Evolutionary conservation across 2,888 invertebrate species (phyloP).

Genomic region (Leptinotarsa haldemani): DNA sequence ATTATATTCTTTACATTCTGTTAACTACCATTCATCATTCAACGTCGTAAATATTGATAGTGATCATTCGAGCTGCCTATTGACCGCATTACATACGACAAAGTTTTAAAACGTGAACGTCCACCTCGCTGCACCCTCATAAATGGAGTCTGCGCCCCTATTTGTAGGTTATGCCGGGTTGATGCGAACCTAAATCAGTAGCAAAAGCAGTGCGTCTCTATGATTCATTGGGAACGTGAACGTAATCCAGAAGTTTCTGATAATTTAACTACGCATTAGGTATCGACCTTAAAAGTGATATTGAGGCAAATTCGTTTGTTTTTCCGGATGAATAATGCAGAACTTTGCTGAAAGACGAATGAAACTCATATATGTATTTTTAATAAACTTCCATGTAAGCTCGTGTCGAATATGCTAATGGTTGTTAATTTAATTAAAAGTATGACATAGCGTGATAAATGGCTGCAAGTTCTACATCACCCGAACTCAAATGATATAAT

Average conservation of each 20-base stretch:
- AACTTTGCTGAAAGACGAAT: too few relatives aligned
- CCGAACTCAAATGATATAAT: too few relatives aligned
- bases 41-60: too few relatives aligned
- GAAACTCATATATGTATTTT: neutral
- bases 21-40: too few relatives aligned
- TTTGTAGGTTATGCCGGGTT: slow-evolving; percentile 4
- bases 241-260: too few relatives aligned
- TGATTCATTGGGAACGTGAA: neutral
- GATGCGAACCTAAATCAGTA: neutral
- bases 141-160: slow-evolving; percentile 5
- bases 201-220: neutral
- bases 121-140: slow-evolving; percentile 9
- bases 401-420: neutral
- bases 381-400: neutral
- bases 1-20: too few relatives aligned
- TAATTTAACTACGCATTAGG: neutral
- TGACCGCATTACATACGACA: neutral
- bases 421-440: neutral
- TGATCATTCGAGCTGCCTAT: neutral
- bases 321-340: neutral
- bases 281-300: neutral
- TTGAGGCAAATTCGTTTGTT: neutral
- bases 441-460: too few relatives aligned
- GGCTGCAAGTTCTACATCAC: too few relatives aligned
- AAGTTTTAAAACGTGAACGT: neutral